Base-by-base conservation (phyloP, 2,888 invertebrate species). In the Petrolisthes cinctipes region DNA sequence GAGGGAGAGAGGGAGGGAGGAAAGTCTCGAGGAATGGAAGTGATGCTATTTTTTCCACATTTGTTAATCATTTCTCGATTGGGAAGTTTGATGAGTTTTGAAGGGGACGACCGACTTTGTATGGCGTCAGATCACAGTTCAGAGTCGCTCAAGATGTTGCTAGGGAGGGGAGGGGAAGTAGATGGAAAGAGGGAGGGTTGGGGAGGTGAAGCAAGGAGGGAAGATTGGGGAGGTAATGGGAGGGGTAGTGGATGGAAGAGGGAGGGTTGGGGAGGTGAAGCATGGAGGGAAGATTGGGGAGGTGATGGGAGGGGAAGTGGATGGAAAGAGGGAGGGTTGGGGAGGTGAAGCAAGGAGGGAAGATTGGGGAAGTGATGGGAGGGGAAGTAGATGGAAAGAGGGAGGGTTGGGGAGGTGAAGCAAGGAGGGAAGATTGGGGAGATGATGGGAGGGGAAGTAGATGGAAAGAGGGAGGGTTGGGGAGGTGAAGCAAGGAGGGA, bases 61-160 rank as follows among this genome's bases (percentile, higher is more conserved):
- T n/a, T 20, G 71, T 71, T 71, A 14, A n/a, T 53, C 76, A 76
- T 76, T 80, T 80, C n/a, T 79, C 56, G 54, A 17, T n/a, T 53
- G 54, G 14, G 23, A 75, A 86, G 86, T 86, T 86, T 86, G 86
- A 86, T 86, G 80, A 86, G 82, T 86, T 82, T 86, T 86, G 73
- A 66, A 81, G 76, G 66, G 66, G 61, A 23, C 14, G 71, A 11
- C 6, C 17, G 71, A 71, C n/a, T 71, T 71, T 71, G 17, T 71
- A 71, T 71, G 71, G 71, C 71, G 11, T 17, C 11, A 17, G 61
- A 61, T 61, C 61, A 61, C 11, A 61, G 61, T 61, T 61, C 9
- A 61, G 61, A 61, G 71, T 20, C 20, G 14, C n/a, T 14, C 6
- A n/a, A n/a, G 71, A 11, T 71, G 71, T 71, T 66, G 66, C 73